A percentile compares a stretch with the other conserved stretches of the same genome.
phyloP scores from a whole-genome alignment of 2,113 vertebrate species.

The Polypterus senegalus region DNA sequence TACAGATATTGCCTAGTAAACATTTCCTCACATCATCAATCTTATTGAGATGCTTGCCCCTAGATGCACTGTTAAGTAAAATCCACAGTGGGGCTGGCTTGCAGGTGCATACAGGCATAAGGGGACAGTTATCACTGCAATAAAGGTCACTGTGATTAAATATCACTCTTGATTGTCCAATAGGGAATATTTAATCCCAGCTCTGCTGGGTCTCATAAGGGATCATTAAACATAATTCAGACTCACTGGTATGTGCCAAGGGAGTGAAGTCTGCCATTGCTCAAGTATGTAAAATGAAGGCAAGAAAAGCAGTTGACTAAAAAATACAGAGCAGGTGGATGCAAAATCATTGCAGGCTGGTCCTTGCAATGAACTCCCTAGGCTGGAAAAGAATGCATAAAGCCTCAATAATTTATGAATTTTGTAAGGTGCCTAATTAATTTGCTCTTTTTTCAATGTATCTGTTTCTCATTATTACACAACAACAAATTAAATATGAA shows the following conservation, averaged over 20 bases:
- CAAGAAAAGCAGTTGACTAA: no score
- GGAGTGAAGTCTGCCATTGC: no score
- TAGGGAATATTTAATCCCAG: slow-evolving; percentile 1
- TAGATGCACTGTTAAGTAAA: background rate
- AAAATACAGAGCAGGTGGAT: no score
- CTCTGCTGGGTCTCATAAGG: background rate
- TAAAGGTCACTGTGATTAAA: slow-evolving; percentile 4
- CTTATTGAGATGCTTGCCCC: background rate
- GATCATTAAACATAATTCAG: background rate
- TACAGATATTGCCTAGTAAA: background rate
- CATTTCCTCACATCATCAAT: background rate
- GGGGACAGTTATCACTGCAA: slow-evolving; percentile 1
- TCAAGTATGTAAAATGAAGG: no score
- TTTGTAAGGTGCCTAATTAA: no score
- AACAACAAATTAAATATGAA: no score
- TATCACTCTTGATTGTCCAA: slow-evolving; percentile 4
- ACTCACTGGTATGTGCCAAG: background rate
- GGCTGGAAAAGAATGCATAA: no score
- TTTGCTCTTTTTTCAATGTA: no score
- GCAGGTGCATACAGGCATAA: background rate
- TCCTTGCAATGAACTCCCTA: no score
- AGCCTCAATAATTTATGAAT: no score
- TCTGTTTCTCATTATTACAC: no score
- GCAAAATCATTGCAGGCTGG: no score
- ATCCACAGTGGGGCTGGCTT: slow-evolving; percentile 2